phyloP scores from a whole-genome alignment of 2,888 invertebrate genomes.

The Dusona sp. region DNA sequence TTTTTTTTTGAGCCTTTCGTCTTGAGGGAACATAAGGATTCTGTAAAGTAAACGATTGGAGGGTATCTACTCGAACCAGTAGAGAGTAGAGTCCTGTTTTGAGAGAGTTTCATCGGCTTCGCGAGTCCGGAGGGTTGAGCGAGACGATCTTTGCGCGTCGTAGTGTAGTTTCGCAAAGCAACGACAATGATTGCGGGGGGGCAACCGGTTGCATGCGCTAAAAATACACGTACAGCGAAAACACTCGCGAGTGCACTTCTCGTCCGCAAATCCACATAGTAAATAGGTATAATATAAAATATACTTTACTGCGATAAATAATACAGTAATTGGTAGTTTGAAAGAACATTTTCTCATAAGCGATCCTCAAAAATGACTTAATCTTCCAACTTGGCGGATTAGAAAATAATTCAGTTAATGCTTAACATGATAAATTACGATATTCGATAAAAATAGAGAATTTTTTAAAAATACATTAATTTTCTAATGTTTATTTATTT shows the following conservation, averaged over 20 bases:
- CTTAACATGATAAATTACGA: background rate
- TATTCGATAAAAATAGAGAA: background rate
- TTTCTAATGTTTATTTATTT: background rate
- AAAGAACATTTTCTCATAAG: background rate
- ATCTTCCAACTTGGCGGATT: background rate
- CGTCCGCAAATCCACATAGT: conserved; percentile 30
- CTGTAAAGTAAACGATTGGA: background rate
- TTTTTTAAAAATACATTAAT: background rate
- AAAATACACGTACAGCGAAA: conserved; percentile 76
- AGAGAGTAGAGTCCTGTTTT: conserved; percentile 6
- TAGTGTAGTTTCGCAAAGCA: conserved; percentile 78
- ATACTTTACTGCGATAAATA: conserved; percentile 25
- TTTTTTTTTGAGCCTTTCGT: background rate
- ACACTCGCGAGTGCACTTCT: conserved; percentile 23
- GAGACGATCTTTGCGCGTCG: conserved; percentile 55
- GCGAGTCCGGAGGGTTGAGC: background rate
- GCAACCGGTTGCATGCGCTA: conserved; percentile 83
- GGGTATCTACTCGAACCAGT: background rate
- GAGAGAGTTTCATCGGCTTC: conserved; percentile 21
- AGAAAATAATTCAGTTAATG: background rate
- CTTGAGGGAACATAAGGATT: background rate
- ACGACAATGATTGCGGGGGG: conserved; percentile 83
- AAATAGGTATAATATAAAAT: conserved; percentile 12
- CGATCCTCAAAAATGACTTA: background rate
- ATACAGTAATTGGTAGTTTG: background rate